Conservation (phyloP, 2,113 vertebrate genomes). For the Abramis brama region DNA sequence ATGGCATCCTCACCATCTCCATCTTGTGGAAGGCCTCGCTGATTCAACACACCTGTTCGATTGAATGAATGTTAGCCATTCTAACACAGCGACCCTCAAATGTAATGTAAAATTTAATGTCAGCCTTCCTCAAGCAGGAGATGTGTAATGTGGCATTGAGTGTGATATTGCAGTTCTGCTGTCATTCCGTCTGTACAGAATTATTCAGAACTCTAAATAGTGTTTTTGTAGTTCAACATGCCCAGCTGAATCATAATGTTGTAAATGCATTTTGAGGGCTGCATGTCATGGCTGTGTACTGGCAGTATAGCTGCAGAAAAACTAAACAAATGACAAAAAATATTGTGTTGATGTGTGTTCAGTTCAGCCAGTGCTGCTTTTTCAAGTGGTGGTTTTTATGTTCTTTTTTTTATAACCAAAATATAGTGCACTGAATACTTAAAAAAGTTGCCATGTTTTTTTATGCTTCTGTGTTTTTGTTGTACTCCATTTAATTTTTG, state of each 20-base stretch:
- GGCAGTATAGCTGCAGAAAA: conserved; percentile 68
- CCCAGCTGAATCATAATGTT: conserved; percentile 62
- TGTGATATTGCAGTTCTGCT: conserved; percentile 56
- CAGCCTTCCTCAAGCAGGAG: conserved; percentile 67
- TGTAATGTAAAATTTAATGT: conserved; percentile 29
- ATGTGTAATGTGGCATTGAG: conserved; percentile 50
- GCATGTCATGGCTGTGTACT: conserved; percentile 71
- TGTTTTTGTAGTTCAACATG: conserved; percentile 66
- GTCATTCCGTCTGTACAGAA: conserved; percentile 57
- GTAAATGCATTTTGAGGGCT: conserved; percentile 70
- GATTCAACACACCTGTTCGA: not conserved
- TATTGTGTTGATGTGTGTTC: conserved; percentile 74
- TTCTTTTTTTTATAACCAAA: conserved; percentile 51
- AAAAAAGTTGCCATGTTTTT: conserved; percentile 54
- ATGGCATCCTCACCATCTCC: conserved; percentile 59
- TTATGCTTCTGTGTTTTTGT: conserved; percentile 58
- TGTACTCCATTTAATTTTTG: conserved; percentile 64
- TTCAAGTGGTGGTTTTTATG: conserved; percentile 71
- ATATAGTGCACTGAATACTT: conserved; percentile 63
- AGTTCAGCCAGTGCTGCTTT: conserved; percentile 72
- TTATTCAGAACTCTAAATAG: conserved; percentile 55
- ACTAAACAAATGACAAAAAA: conserved; percentile 56
- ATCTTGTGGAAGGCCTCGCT: conserved; percentile 48
- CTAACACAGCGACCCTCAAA: not conserved
- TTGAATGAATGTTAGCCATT: not conserved